A percentile compares a stretch with the other conserved stretches of the same genome.
phyloP scores from a whole-genome alignment of 2,888 invertebrate species.

The Pachliopta kotzebuea region DNA sequence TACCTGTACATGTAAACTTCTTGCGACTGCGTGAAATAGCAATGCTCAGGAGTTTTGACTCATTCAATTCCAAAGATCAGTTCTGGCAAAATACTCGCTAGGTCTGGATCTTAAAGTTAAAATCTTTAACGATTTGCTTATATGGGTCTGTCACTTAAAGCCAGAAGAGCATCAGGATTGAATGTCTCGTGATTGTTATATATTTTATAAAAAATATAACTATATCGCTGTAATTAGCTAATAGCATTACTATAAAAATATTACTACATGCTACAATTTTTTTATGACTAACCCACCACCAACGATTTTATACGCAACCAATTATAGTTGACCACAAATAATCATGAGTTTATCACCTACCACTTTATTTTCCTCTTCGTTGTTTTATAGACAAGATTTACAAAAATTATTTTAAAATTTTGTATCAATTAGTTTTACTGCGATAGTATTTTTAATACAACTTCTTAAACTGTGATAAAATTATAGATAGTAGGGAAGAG shows the following conservation, averaged over 20 bases:
- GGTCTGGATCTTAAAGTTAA: neutral
- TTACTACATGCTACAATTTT: neutral
- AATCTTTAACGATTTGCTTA: neutral
- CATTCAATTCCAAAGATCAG: no score
- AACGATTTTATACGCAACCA: conserved; percentile 1
- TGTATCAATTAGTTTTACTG: no score
- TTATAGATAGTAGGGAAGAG: neutral
- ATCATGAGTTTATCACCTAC: conserved; percentile 1
- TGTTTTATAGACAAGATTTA: neutral
- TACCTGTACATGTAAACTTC: no score
- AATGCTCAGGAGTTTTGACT: no score
- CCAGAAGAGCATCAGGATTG: neutral
- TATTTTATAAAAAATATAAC: neutral
- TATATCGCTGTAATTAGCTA: no score
- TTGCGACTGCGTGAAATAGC: no score
- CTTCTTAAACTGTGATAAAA: neutral
- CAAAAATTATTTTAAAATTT: neutral
- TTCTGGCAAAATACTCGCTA: no score
- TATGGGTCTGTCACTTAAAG: neutral
- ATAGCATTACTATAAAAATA: no score
- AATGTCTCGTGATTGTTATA: neutral
- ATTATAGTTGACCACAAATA: conserved; percentile 27
- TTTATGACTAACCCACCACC: conserved; percentile 22
- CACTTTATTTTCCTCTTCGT: neutral
- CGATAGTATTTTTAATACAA: no score